Evolutionary conservation across 2,113 vertebrate genomes (phyloP).

Genomic region (Acanthisitta chloris): DNA sequence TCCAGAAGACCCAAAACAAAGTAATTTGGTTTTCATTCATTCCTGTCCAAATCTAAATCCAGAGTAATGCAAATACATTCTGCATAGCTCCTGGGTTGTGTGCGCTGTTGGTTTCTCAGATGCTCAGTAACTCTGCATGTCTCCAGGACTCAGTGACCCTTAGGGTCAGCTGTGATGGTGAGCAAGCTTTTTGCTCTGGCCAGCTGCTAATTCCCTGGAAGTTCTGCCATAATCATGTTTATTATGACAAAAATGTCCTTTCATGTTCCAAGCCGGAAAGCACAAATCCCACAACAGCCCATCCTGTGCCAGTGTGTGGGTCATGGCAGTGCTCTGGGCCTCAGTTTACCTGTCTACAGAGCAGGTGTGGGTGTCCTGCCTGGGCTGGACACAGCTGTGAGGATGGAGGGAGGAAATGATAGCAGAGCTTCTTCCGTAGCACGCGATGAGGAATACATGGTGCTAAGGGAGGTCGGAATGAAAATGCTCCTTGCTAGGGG

Average conservation of each 20-base stretch:
- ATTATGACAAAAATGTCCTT: background rate
- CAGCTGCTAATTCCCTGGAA: background rate
- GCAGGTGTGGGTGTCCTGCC: background rate
- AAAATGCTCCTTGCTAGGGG: background rate
- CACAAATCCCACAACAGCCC: background rate
- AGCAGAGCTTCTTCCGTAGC: background rate
- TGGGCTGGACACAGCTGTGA: background rate
- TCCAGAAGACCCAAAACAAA: background rate
- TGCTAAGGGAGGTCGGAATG: accelerated
- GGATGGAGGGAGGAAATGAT: background rate
- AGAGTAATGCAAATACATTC: background rate
- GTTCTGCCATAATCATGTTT: background rate
- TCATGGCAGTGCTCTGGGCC: background rate
- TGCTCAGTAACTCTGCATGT: background rate
- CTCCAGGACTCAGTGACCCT: background rate
- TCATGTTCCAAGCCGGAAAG: background rate
- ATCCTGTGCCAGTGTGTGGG: background rate
- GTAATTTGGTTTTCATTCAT: background rate
- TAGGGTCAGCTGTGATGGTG: background rate
- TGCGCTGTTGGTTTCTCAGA: background rate
- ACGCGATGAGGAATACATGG: accelerated
- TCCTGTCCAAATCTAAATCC: background rate
- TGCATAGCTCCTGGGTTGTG: background rate
- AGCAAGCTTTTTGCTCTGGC: background rate
- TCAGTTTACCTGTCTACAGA: background rate